Evolutionary conservation across 2,797 vertebrate species (phyloP).

Genomic region (Avahi laniger): DNA sequence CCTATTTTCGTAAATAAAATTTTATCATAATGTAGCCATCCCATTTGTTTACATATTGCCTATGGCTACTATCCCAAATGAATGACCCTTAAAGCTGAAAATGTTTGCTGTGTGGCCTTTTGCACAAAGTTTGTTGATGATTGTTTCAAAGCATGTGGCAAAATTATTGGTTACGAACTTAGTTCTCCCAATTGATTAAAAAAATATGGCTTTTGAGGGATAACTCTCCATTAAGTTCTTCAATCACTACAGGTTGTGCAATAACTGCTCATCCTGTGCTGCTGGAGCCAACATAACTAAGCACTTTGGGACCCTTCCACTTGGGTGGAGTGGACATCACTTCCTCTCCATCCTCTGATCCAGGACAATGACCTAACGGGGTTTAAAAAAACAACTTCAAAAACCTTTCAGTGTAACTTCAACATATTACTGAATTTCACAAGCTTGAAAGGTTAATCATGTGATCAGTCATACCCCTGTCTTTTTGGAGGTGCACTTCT

Average conservation of each 20-base stretch:
- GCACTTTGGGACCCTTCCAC: conserved; percentile 67
- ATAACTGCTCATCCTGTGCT: not conserved
- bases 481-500: not conserved
- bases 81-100: not conserved
- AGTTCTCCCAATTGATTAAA: not conserved
- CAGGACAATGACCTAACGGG: conserved; percentile 84
- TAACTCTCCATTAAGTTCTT: not conserved
- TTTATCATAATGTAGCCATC: not conserved
- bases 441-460: conserved; percentile 9
- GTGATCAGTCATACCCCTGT: not conserved
- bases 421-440: conserved; percentile 43
- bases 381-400: conserved; percentile 75
- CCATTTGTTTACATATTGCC: not conserved
- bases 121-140: not conserved
- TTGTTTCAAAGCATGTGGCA: not conserved
- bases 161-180: conserved; percentile 4
- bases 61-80: not conserved
- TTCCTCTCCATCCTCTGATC: conserved; percentile 81
- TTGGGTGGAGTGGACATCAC: conserved; percentile 81
- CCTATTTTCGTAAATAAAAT: not conserved
- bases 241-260: not conserved
- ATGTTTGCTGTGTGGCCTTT: not conserved
- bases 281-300: conserved; percentile 72
- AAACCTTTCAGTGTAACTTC: conserved; percentile 49
- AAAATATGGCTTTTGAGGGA: not conserved